Evolutionary conservation across 2,888 invertebrate genomes (phyloP), one percentile per base, ranked within the genome.

Genomic region (Steinernema hermaphroditum): DNA sequence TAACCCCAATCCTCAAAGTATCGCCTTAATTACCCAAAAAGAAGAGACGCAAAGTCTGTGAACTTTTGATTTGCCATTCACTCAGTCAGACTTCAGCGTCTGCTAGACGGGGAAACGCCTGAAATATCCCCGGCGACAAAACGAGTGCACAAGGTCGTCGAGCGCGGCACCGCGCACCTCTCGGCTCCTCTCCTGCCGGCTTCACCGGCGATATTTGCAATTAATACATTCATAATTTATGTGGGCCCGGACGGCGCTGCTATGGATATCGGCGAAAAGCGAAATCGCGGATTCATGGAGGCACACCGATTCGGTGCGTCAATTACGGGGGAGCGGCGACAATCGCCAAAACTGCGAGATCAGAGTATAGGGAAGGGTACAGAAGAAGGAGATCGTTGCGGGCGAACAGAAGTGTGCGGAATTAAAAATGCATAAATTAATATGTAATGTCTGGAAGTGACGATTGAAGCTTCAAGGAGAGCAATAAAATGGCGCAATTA

Each of bases 201-300:
- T 62, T 29, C 62, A 62, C 62, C 62, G 62, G 62, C 62, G 62
- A 62, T 62, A 62, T 62, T 62, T 62, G 62, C 62, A 62, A 62
- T 62, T 62, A 62, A 62, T 62, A 62, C 62, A 62, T 62, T 62
- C 62, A 62, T 62, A 62, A 62, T 62, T 62, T 62, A 62, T 62
- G 62, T 62, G 62, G 37, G 62, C 62, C 62, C 62, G 62, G 14
- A 6, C 62, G 34, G 62, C 62, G 62, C 62, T 62, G 62, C 62
- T 62, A 62, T 62, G 62, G 62, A 62, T 62, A 62, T 62, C 29
- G 50, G 62, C 62, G 62, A 62, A 29, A 62, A 16, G 62, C 62
- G 34, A 46, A 62, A 62, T 62, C 62, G 54, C 54, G 62, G 62
- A 62, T 62, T 62, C 62, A 29, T 62, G 62, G 62, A 22, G 16